Evolutionary conservation across 1,140 invertebrate species (phyloP), one percentile per base, ranked within the genome.

Genomic region (Drosophila nikananu): DNA sequence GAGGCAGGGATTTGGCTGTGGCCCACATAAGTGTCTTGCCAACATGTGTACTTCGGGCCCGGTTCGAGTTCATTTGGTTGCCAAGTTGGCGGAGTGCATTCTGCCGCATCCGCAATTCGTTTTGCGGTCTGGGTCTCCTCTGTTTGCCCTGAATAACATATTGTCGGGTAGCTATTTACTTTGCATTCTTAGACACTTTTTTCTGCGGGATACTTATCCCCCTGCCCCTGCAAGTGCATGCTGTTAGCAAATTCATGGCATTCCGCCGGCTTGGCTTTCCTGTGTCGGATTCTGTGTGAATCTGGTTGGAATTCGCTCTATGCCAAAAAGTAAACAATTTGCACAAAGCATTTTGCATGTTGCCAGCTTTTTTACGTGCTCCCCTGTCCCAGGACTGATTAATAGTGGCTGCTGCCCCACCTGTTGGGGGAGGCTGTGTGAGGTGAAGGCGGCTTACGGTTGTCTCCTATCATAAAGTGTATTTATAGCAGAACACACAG

Each of bases 21-120:
- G 35, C 35, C 61, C 64, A 75, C 49, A 51, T 41, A 72, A 72
- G 55, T 73, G 42, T 60, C 35, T 41, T 19, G 35, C 39, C 17
- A 52, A 46, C 48, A 70, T 64, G 52, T 81, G 44, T 66, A 52
- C 42, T 52, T 19, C 25, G 44, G 25, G 32, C 35, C 44, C 64
- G 48, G 60, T 79, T 81, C 57, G 78, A 84, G 86, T 89, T 89
- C 86, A 89, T 89, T 86, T 90, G 84, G 74, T 74, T 89, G 81
- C 84, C 66, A 89, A 84, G 63, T 82, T 90, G 70, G 78, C 81
- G 72, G 84, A 90, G 77, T 87, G 76, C 83, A 83, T 59, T 81
- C 73, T 84, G 81, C 81, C 81, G 75, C 81, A 89, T 55, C 67
- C 57, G 61, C 83, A 86, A 86, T 90, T 89, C 81, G 81, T 90